A percentile compares a stretch with the other conserved stretches of the same genome.
Conservation (phyloP, 2,113 vertebrate species). For the Cryptomyrus ogoouensis region DNA sequence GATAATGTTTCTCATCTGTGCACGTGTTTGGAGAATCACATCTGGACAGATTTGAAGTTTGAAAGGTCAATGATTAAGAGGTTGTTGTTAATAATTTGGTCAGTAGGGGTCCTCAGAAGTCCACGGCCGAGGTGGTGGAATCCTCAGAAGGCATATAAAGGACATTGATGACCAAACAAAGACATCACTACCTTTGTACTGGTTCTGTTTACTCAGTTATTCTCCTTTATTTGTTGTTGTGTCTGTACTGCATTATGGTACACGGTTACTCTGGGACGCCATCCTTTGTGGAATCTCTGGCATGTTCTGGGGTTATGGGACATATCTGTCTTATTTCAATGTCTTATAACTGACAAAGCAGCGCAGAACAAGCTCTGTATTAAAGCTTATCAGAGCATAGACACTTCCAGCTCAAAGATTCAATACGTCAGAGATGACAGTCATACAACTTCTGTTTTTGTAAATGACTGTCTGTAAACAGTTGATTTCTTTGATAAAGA, state of each 20-base stretch:
- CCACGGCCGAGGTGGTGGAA: neutral
- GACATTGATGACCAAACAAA: neutral
- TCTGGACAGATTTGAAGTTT: neutral
- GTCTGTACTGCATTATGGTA: neutral
- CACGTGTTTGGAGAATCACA: neutral
- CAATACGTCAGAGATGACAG: neutral
- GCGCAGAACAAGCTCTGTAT: neutral
- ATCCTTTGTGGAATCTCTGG: neutral
- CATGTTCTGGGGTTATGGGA: neutral
- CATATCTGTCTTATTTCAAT: neutral
- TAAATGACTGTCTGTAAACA: neutral
- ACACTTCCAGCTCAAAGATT: neutral
- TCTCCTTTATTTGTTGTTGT: neutral
- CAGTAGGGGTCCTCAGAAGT: neutral
- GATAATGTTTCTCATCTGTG: neutral
- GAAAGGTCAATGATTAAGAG: neutral
- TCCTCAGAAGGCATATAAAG: neutral
- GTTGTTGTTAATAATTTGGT: neutral
- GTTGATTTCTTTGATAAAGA: neutral
- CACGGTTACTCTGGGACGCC: neutral
- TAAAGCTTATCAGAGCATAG: neutral
- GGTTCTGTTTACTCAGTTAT: neutral
- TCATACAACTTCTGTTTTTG: neutral
- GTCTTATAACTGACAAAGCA: neutral
- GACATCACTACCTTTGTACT: neutral